Conservation (phyloP, 2,113 vertebrate genomes). For the Pristiophorus japonicus region DNA sequence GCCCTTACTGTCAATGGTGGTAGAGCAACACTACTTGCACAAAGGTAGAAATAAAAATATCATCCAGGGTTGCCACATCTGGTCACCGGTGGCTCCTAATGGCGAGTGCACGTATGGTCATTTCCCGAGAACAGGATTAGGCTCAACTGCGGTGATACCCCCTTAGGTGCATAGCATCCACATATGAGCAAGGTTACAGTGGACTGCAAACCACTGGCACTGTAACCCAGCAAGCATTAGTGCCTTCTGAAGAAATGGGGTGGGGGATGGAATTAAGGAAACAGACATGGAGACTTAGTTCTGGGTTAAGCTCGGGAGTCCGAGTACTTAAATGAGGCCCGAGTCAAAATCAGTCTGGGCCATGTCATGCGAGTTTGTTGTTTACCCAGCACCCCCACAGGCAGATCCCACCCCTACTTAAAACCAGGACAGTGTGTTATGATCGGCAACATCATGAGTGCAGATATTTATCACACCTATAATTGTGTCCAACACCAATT, state of each 20-base stretch:
- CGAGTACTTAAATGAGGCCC: background rate
- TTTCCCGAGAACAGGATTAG: background rate
- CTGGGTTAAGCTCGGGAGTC: background rate
- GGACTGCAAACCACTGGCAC: background rate
- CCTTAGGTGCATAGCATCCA: background rate
- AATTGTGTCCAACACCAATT: background rate
- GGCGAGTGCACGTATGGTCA: background rate
- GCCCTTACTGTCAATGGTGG: background rate
- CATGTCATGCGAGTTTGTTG: background rate
- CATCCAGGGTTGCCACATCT: background rate
- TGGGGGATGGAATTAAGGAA: background rate
- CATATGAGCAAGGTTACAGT: background rate
- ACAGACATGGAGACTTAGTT: background rate
- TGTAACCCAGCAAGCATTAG: background rate
- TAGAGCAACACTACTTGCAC: background rate
- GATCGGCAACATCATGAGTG: background rate
- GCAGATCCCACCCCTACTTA: background rate
- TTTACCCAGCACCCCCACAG: background rate
- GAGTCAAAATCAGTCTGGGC: background rate
- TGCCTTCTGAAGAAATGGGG: background rate
- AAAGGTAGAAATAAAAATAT: background rate
- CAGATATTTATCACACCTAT: background rate
- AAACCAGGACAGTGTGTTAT: background rate
- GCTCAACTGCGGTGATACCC: background rate
- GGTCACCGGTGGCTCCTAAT: background rate